Evolutionary conservation across 2,888 invertebrate genomes (phyloP).

Genomic region (Poecilobothrus nobilitatus): DNA sequence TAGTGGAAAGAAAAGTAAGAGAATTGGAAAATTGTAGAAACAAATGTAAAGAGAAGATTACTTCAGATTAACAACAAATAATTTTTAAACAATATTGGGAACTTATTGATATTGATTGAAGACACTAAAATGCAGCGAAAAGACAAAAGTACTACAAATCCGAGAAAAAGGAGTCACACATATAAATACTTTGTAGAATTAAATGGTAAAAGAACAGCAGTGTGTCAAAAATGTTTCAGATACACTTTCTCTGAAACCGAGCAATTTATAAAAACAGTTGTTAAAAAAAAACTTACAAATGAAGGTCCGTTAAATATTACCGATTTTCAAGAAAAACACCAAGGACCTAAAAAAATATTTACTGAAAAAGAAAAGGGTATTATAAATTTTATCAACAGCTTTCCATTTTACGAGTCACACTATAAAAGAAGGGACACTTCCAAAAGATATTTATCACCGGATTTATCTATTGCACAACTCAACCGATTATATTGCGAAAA

Average conservation of each 20-base stretch:
- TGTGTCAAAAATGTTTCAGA: constrained; percentile 9
- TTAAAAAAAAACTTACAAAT: neutral
- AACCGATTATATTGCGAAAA: no score
- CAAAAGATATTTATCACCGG: no score
- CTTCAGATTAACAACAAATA: neutral
- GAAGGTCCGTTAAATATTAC: neutral
- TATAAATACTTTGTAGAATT: neutral
- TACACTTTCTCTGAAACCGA: constrained; percentile 3
- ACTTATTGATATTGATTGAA: neutral
- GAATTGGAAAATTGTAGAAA: neutral
- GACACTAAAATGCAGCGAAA: constrained; percentile 2
- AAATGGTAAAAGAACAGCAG: neutral
- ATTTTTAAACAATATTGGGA: constrained; percentile 5
- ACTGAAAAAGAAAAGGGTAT: neutral
- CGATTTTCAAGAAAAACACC: neutral
- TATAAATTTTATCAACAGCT: neutral
- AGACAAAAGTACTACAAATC: neutral
- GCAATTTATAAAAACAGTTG: neutral
- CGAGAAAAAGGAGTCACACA: neutral
- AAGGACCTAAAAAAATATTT: neutral
- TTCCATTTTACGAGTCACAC: no score
- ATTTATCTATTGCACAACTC: no score
- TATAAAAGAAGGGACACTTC: no score
- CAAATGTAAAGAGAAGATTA: neutral
- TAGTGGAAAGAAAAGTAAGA: neutral